phyloP scores from a whole-genome alignment of 2,113 vertebrate species.

The Phainopepla nitens region DNA sequence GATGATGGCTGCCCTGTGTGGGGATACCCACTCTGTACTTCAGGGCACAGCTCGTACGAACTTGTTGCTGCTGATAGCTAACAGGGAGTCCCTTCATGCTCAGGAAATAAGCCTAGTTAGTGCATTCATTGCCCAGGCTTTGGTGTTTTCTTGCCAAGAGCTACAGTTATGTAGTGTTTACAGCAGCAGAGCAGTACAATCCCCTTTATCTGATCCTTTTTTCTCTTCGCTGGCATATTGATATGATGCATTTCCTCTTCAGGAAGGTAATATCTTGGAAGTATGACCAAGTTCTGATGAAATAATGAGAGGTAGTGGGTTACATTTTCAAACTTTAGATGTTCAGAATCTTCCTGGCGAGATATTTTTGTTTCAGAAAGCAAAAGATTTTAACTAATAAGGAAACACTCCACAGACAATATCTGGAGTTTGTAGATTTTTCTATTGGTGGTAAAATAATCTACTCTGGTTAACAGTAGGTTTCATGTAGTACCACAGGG shows the following conservation, averaged over 20 bases:
- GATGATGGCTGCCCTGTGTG: fast-evolving
- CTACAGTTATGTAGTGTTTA: background rate
- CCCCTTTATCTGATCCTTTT: background rate
- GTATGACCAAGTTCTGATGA: background rate
- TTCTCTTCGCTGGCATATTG: background rate
- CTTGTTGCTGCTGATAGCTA: background rate
- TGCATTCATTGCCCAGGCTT: background rate
- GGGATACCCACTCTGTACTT: background rate
- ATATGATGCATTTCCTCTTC: background rate
- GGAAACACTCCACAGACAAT: background rate
- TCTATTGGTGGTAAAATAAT: background rate
- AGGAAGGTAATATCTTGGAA: background rate
- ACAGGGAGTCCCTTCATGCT: background rate
- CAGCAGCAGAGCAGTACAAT: background rate
- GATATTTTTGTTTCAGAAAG: background rate
- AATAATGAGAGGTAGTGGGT: background rate
- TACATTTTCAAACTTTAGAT: background rate
- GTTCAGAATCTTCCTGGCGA: background rate
- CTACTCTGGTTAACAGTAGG: background rate
- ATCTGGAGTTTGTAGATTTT: background rate
- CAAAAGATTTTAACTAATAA: background rate
- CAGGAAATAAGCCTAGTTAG: background rate
- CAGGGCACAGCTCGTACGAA: background rate
- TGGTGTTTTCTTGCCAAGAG: background rate
- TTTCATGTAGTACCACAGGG: background rate